Evolutionary conservation across 2,113 vertebrate species (phyloP).

Genomic region (Galeopterus variegatus): DNA sequence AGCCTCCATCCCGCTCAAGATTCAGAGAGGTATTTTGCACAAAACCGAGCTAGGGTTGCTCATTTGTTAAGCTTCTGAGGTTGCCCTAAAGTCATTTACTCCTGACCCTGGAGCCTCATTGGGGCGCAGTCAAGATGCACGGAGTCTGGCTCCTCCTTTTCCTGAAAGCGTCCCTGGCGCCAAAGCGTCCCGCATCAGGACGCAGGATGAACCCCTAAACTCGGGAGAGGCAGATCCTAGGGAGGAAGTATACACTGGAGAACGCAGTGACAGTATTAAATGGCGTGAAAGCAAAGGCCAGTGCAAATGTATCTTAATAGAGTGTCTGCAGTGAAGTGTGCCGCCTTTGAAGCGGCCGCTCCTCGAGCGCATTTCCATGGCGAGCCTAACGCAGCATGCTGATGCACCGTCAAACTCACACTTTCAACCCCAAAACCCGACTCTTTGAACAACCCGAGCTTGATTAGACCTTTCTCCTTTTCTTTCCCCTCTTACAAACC

Average conservation of each 20-base stretch:
- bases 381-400: constrained; percentile 92
- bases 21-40: neutral
- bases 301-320: constrained; percentile 94
- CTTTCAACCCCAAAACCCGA: constrained; percentile 93
- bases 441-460: constrained; percentile 94
- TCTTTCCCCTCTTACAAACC: constrained; percentile 93
- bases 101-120: constrained; percentile 65
- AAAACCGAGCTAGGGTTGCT: constrained; percentile 3
- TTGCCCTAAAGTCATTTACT: constrained; percentile 62
- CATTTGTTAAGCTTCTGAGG: constrained; percentile 55
- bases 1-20: neutral
- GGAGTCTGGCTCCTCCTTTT: constrained; percentile 76
- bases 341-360: constrained; percentile 92
- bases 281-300: constrained; percentile 94
- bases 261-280: constrained; percentile 91
- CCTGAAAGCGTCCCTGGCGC: constrained; percentile 34
- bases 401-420: constrained; percentile 94
- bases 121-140: constrained; percentile 48
- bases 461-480: constrained; percentile 94
- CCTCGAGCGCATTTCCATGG: constrained; percentile 93
- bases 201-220: constrained; percentile 79
- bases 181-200: constrained; percentile 30
- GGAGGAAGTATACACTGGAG: constrained; percentile 88
- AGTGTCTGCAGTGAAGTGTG: constrained; percentile 94
- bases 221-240: constrained; percentile 75